Evolutionary conservation across 2,888 invertebrate species (phyloP), one percentile per base, ranked within the genome.

Genomic region (Hermaeophaga mercurialis): DNA sequence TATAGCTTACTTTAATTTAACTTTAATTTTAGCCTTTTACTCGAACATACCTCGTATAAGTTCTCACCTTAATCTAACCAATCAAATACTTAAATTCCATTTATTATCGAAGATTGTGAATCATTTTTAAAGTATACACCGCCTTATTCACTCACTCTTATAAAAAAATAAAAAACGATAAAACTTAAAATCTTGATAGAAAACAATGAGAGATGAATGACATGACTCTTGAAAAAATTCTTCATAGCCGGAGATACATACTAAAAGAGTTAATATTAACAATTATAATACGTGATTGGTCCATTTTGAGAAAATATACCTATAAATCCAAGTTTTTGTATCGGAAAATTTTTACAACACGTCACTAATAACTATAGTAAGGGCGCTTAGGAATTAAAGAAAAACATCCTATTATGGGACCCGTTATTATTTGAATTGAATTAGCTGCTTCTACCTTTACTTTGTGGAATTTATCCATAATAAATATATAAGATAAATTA

Each of bases 211-310:
- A 62, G 63, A 67, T 66, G 66, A 67, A 67, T 66, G 67, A 67
- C 67, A 66, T 58, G 63, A 46, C 58, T 55, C 50, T 56, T n/a
- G 52, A 58, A 67, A 68, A 66, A 66, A 50, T 54, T 57, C 57
- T 58, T 58, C 61, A 50, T 52, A 57, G 54, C 45, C 57, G 61
- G 60, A 56, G 64, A 54, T 59, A 58, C 55, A 34, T 59, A 66
- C 64, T 66, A 26, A 68, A 63, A 64, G 65, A 66, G 62, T 63
- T 50, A 50, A 48, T 56, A 56, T 56, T 56, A 54, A 73, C 72
- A 73, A 73, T 73, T 73, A 73, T 72, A 72, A 70, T 72, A 71
- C 69, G 69, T 73, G 73, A 73, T 73, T 73, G 72, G 73, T 69
- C 63, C 69, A 71, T 72, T 73, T 73, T 71, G 66, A 72, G 68